Conservation (phyloP, 2,113 vertebrate species). For the rat (Rattus norvegicus) region GRCr8 NC_086019.1:220605001-220605500, state of each 20-base stretch:
- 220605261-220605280: not conserved
- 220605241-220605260: not conserved
- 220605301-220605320: not conserved
- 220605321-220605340: not conserved
- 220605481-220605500: not conserved
- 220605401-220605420: not conserved
- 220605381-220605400: not conserved
- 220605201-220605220: not conserved
- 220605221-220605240: not conserved
- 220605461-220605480: not conserved
- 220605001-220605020: not conserved
- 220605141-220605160: slow-evolving; percentile 25
- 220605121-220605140: not conserved
- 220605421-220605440: not conserved
- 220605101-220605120: not conserved
- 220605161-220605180: slow-evolving; percentile 15
- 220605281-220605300: not conserved
- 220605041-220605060: not conserved
- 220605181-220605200: not conserved
- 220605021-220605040: not conserved
- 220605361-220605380: not conserved
- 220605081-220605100: not conserved
- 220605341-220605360: not conserved
- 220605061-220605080: not conserved
- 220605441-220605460: not conserved